Conservation (phyloP, 2,113 vertebrate genomes). For the Meles meles region DNA sequence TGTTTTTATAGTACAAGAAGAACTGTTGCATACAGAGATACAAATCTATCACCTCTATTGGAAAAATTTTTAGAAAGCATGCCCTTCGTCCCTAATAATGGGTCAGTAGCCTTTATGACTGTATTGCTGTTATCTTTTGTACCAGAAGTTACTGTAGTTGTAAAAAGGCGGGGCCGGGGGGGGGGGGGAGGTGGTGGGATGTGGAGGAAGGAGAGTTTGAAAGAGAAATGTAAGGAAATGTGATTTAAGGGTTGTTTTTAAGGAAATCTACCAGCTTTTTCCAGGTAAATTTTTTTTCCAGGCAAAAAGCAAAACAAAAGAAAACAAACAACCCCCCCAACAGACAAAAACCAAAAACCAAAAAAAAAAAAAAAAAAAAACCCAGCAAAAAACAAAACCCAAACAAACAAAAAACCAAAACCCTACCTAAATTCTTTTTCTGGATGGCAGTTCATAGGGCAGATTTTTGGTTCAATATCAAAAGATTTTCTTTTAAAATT, state of each 20-base stretch:
- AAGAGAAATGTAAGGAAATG: neutral
- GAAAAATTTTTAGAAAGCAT: slow-evolving; percentile 8
- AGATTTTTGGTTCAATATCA: neutral
- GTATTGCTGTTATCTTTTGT: neutral
- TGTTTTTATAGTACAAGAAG: neutral
- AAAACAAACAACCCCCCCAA: neutral
- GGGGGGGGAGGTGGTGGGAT: no score
- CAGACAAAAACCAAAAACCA: neutral
- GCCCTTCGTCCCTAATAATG: neutral
- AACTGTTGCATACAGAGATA: neutral
- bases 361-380: neutral
- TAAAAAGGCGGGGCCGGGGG: neutral
- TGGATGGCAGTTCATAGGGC: neutral
- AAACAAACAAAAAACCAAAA: neutral
- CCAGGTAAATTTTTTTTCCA: neutral
- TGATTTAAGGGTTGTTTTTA: neutral
- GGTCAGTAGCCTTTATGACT: neutral
- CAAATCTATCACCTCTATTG: neutral
- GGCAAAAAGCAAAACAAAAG: neutral
- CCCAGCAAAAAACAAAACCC: no score
- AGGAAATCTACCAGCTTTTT: neutral
- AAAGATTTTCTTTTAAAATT: neutral
- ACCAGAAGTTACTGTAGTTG: neutral
- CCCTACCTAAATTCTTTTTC: neutral
- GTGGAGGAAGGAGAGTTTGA: neutral